Base-by-base conservation (phyloP, 2,113 vertebrate genomes). In the Pelmatolapia mariae region DNA sequence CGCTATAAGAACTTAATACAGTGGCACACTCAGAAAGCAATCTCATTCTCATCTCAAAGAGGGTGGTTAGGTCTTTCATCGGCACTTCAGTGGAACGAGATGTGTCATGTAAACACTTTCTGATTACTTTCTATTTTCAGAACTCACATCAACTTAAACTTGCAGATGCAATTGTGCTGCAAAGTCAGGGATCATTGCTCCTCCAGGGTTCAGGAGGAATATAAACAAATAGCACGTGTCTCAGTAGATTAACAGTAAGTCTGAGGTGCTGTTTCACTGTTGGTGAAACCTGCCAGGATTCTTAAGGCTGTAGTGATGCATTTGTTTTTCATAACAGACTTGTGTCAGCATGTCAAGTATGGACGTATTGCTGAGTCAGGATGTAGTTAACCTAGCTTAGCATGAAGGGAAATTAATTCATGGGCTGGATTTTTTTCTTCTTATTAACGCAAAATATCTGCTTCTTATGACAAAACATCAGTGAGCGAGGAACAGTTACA, bases 381-480 rank as follows among this genome's bases (percentile, higher is more conserved):
- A 0, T 50, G 43, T 76, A 16, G 43, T 47, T 19, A 76, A 45
- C 6, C 0, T 29, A 50, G 24, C 16, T 50, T 19, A 47, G 24
- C 10, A 50, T 19, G 71, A 76, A 50, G 6, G 24, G 43, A 11
- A 29, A 50, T 3, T 10, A 24, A 73, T 26, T 73, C 1, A 47
- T 10, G 1, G 19, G 31, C 18, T 66, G 31, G 31, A 66, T 56
- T 5, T 38, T 4, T 36, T 71, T 45, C 4, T 45, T 73, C 0
- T 73, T 26, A 29, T 3, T 18, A 45, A 45, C 1, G 0, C 2
- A 0, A 45, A 45, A 5, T 45, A 45, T 45, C 38, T 4, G n/a
- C 47, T 4, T 18, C 18, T 50, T 18, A 18, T 19, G 4, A 8
- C 1, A 19, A 52, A 52, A 8, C 47, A 9, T 52, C 52, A n/a